These are phyloP conservation scores for Indicator maculatus DNA, from an alignment of 2,113 vertebrate genomes.

Conservation along the genomic window DNA sequence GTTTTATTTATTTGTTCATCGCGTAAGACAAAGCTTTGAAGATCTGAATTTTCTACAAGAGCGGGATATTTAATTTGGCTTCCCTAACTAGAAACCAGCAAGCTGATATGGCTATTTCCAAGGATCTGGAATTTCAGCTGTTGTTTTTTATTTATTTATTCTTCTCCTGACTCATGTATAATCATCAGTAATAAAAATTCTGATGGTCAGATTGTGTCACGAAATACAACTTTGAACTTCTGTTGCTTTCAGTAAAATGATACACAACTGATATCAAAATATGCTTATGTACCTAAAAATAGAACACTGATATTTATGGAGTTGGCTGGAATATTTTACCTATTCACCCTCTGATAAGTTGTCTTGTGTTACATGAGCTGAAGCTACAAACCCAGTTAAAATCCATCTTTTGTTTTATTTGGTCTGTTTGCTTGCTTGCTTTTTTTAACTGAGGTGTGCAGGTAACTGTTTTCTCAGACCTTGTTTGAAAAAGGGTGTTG, in stretches of 20 bases:
- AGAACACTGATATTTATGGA: background rate
- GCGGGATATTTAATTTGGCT: background rate
- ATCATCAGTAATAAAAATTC: slow-evolving; percentile 4
- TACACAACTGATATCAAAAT: background rate
- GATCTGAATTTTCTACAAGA: background rate
- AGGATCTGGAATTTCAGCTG: background rate
- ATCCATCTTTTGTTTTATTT: background rate
- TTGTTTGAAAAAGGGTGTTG: background rate
- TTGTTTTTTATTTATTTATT: no score
- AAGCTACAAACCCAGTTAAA: background rate
- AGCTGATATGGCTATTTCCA: background rate
- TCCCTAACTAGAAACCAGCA: background rate
- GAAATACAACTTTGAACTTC: background rate
- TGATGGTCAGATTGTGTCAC: background rate
- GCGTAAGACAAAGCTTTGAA: background rate
- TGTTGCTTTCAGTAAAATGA: background rate
- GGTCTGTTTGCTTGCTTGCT: background rate
- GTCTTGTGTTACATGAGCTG: background rate
- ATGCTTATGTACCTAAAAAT: background rate
- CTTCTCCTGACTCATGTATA: background rate
- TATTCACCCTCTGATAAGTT: background rate
- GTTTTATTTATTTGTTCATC: background rate
- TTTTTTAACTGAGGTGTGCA: background rate
- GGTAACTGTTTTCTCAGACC: background rate
- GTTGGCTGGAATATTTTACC: background rate